Evolutionary conservation across 1,140 invertebrate species (phyloP).

Genomic region (Calliphora vicina): DNA sequence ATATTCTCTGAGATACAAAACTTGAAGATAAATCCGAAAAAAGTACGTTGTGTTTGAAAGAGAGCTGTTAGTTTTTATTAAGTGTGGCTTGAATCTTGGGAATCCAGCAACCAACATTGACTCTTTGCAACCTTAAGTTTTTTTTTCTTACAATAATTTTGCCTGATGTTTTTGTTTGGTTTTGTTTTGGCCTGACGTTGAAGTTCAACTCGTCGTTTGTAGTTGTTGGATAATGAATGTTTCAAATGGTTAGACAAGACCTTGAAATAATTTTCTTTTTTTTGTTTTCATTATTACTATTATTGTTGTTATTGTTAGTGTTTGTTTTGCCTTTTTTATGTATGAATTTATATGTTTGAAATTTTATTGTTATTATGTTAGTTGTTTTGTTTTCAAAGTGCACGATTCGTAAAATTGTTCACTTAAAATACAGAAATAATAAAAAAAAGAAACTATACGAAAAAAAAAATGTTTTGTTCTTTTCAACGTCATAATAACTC

Average conservation of each 20-base stretch:
- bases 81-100: background rate
- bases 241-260: constrained; percentile 34
- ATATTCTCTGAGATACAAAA: background rate
- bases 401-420: constrained; percentile 32
- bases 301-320: background rate
- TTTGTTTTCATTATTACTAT: background rate
- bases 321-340: background rate
- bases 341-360: background rate
- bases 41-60: background rate
- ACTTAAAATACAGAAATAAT: background rate
- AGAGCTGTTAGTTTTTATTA: background rate
- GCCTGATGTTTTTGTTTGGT: background rate
- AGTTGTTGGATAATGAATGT: constrained; percentile 18
- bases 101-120: background rate
- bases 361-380: constrained; percentile 10
- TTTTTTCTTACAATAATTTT: background rate
- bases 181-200: constrained; percentile 12
- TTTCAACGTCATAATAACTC: constrained; percentile 13
- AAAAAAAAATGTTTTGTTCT: constrained; percentile 13
- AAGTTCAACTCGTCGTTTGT: constrained; percentile 7
- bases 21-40: background rate
- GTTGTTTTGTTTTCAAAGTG: constrained; percentile 15
- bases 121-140: constrained; percentile 18
- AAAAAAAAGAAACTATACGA: background rate
- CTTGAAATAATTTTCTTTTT: constrained; percentile 35